phyloP scores from a whole-genome alignment of 2,113 vertebrate genomes.

The Microtus oregoni region DNA sequence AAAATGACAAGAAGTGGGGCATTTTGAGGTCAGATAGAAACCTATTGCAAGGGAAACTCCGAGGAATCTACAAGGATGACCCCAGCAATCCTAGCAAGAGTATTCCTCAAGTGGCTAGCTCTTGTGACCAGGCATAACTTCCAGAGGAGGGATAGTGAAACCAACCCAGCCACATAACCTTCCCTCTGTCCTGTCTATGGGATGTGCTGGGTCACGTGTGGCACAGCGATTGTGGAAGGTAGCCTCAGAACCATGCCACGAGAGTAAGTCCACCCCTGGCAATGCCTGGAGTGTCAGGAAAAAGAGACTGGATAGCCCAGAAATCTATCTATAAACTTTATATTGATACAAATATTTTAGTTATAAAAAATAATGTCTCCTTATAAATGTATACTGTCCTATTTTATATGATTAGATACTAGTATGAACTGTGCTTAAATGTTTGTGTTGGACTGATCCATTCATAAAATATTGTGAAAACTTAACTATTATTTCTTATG shows the following conservation, averaged over 20 bases:
- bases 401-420: neutral
- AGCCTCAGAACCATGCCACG: neutral
- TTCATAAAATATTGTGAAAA: neutral
- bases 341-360: neutral
- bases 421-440: neutral
- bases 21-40: neutral
- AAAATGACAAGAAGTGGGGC: neutral
- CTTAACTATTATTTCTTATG: no score
- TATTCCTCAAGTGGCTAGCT: neutral
- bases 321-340: neutral
- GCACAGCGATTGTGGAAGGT: neutral
- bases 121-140: neutral
- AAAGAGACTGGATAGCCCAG: neutral
- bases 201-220: neutral
- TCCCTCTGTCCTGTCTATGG: neutral
- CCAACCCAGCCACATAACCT: neutral
- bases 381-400: neutral
- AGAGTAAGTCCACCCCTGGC: neutral
- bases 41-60: neutral
- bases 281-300: neutral
- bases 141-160: neutral
- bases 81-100: neutral
- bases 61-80: neutral
- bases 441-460: neutral
- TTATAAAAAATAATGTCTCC: neutral